Evolutionary conservation across 2,797 vertebrate species (phyloP).

Genomic region (Sebastes oblongus): DNA sequence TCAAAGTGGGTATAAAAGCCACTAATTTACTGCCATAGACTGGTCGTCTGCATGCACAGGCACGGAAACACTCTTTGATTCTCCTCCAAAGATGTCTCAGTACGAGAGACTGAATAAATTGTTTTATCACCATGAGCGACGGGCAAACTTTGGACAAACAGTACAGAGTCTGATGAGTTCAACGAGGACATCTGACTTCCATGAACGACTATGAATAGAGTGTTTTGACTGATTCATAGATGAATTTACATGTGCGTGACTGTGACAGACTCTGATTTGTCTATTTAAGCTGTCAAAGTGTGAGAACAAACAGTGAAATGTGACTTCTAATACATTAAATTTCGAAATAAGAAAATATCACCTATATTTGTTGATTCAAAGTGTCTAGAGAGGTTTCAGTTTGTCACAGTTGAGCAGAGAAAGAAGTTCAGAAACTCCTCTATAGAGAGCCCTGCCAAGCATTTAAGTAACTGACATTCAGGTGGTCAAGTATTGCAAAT

Average conservation of each 20-base stretch:
- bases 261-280: not conserved
- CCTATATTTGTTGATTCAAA: not conserved
- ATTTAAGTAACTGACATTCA: not conserved
- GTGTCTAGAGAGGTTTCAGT: not conserved
- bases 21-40: not conserved
- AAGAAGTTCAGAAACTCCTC: not conserved
- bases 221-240: not conserved
- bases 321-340: not conserved
- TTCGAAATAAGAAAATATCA: not conserved
- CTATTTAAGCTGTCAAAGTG: not conserved
- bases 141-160: conserved; percentile 20
- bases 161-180: not conserved
- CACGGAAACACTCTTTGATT: not conserved
- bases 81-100: conserved; percentile 1
- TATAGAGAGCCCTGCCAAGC: not conserved
- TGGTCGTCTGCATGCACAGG: not conserved
- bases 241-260: not conserved
- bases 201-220: not conserved
- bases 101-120: not conserved
- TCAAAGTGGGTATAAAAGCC: not conserved
- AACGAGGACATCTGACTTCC: conserved; percentile 2
- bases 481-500: not conserved
- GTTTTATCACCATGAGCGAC: conserved; percentile 20
- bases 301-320: not conserved
- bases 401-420: not conserved